A percentile compares a stretch with the other conserved stretches of the same genome.
phyloP scores from a whole-genome alignment of 2,113 vertebrate genomes.

The Oncorhynchus mykiss region DNA sequence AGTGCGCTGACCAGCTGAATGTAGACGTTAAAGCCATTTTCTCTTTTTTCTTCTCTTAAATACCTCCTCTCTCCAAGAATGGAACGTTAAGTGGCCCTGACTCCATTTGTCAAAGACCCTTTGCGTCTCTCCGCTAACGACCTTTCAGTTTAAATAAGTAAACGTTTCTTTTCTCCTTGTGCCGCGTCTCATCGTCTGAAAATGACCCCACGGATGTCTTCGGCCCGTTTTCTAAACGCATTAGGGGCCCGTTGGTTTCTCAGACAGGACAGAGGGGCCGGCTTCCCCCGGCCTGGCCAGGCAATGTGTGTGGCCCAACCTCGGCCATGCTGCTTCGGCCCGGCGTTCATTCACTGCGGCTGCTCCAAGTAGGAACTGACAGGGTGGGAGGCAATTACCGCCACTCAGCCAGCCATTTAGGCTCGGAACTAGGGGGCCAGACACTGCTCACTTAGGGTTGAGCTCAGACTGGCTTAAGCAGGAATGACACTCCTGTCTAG shows the following conservation, averaged over 20 bases:
- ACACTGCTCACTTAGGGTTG: conserved; percentile 53
- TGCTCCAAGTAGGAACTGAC: conserved; percentile 52
- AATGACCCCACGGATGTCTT: conserved; percentile 42
- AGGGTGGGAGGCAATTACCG: conserved; percentile 62
- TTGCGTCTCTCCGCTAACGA: conserved; percentile 55
- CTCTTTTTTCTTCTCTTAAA: conserved; percentile 5
- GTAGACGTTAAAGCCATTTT: not conserved
- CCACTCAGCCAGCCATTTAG: conserved; percentile 64
- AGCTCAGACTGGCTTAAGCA: conserved; percentile 50
- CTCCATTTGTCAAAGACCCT: conserved; percentile 65
- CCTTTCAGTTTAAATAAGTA: conserved; percentile 65
- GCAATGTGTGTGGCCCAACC: conserved; percentile 15
- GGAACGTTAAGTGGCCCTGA: conserved; percentile 53
- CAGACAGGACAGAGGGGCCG: conserved; percentile 10
- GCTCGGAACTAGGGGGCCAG: conserved; percentile 46
- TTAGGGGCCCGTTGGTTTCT: conserved; percentile 5
- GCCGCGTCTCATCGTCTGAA: conserved; percentile 32
- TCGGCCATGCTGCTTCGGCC: conserved; percentile 37
- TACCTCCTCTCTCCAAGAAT: conserved; percentile 37
- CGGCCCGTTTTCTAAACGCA: not conserved
- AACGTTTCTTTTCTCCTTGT: conserved; percentile 39
- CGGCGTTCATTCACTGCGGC: conserved; percentile 27
- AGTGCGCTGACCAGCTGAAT: not conserved
- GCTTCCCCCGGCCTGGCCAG: not conserved
- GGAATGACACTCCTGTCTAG: conserved; percentile 40